Percentiles rank a stretch among this genome's conserved stretches.
Evolutionary conservation across 2,113 vertebrate genomes (phyloP).

Genomic region (Etia nguti): DNA sequence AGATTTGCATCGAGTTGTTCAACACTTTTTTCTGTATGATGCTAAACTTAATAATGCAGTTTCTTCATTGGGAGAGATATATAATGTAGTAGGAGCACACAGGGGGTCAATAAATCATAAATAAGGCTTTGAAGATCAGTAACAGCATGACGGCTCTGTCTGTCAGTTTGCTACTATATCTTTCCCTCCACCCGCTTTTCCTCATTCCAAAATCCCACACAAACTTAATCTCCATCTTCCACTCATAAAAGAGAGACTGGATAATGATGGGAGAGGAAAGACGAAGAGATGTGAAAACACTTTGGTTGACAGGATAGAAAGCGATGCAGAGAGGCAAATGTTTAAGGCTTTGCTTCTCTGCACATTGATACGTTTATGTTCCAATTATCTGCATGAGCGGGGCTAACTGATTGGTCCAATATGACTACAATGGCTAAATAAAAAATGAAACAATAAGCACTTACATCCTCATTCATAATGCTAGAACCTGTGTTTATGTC

Average conservation of each 20-base stretch:
- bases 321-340: not conserved
- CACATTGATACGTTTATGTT: slow-evolving; percentile 54
- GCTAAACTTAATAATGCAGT: slow-evolving; percentile 26
- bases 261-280: not conserved
- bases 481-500: not conserved
- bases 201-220: not conserved
- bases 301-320: not conserved
- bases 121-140: slow-evolving; percentile 37
- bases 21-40: slow-evolving; percentile 10
- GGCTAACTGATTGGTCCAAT: slow-evolving; percentile 48
- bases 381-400: slow-evolving; percentile 62
- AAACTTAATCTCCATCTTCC: not conserved
- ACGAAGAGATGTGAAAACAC: not conserved
- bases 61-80: slow-evolving; percentile 12
- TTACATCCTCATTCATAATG: not conserved
- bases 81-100: slow-evolving; percentile 15
- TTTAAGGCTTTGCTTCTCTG: not conserved
- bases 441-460: slow-evolving; percentile 14
- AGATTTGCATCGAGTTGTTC: not conserved
- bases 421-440: slow-evolving; percentile 30
- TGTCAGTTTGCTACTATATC: not conserved
- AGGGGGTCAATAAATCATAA: slow-evolving; percentile 42
- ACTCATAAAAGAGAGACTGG: not conserved
- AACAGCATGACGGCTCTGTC: not conserved
- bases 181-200: not conserved